Percentiles rank a stretch among this genome's conserved stretches.
Evolutionary conservation across 2,797 vertebrate species (phyloP).

Genomic region (Alauda arvensis): DNA sequence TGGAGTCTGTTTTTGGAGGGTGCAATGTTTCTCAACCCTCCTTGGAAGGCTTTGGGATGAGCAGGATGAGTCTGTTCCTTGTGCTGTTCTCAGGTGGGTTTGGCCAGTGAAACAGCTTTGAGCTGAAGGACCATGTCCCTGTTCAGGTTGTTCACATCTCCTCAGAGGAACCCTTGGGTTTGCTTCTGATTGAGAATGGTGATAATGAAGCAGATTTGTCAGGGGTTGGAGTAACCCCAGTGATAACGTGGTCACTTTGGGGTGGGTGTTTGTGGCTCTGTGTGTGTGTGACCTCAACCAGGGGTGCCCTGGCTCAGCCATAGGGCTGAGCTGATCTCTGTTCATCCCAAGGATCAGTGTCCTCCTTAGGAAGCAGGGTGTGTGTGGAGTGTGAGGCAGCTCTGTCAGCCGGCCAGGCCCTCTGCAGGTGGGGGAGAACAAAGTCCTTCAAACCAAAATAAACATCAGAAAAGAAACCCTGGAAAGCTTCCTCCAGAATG

Average conservation of each 20-base stretch:
- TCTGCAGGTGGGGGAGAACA: background rate
- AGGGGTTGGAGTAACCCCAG: background rate
- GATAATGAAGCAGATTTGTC: background rate
- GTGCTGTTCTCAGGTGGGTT: background rate
- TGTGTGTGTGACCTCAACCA: background rate
- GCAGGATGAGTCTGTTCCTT: accelerated
- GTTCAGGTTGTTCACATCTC: background rate
- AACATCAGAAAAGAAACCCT: background rate
- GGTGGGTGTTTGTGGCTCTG: background rate
- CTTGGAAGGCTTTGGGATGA: background rate
- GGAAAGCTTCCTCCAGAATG: accelerated
- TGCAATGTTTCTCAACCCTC: background rate
- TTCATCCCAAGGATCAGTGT: background rate
- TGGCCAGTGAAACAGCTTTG: background rate
- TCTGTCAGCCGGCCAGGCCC: background rate
- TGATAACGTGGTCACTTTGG: background rate
- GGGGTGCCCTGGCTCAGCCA: background rate
- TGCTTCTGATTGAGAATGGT: background rate
- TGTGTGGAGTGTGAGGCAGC: background rate
- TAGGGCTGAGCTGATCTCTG: background rate
- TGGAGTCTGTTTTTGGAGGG: background rate
- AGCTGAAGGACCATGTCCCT: background rate
- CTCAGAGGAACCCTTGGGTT: background rate
- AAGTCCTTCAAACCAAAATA: background rate
- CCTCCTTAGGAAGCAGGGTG: background rate